Percentiles rank a stretch among this genome's conserved stretches.
These are phyloP conservation scores for Catamblyrhynchus diadema DNA, from an alignment of 2,797 vertebrate species.

Conservation along the genomic window DNA sequence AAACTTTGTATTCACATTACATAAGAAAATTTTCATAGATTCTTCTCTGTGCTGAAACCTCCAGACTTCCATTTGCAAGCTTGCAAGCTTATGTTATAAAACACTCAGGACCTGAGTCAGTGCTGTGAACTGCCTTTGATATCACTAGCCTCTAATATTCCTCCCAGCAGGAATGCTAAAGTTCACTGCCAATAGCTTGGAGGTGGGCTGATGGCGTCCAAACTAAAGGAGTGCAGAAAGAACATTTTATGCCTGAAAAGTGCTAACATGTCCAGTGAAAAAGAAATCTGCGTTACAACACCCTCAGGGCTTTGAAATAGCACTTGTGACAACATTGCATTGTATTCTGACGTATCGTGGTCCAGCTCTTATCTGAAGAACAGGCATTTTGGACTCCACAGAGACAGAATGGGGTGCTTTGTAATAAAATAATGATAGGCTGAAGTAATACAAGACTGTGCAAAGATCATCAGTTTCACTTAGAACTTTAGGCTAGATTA, in stretches of 20 bases:
- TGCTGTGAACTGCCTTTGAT: background rate
- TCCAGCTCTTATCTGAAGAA: background rate
- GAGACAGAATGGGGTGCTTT: background rate
- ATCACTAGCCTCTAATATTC: slow-evolving; percentile 9
- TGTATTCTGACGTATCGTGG: background rate
- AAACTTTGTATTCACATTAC: fast-evolving
- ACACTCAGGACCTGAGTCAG: background rate
- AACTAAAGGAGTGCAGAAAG: background rate
- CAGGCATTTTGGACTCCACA: background rate
- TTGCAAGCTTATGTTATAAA: background rate
- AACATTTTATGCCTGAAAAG: slow-evolving; percentile 18
- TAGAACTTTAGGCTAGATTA: background rate
- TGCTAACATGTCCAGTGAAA: background rate
- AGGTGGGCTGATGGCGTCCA: background rate
- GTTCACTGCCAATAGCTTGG: background rate
- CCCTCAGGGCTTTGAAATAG: slow-evolving; percentile 1
- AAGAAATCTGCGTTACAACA: background rate
- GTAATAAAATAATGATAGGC: background rate
- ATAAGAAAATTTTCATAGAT: background rate
- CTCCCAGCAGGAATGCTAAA: background rate
- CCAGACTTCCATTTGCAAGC: background rate
- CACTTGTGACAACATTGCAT: background rate
- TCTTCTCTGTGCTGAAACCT: background rate
- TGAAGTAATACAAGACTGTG: background rate
- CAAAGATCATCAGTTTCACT: slow-evolving; percentile 6